Conservation (phyloP, 1,140 invertebrate species). For the Drosophila baimaii region DNA sequence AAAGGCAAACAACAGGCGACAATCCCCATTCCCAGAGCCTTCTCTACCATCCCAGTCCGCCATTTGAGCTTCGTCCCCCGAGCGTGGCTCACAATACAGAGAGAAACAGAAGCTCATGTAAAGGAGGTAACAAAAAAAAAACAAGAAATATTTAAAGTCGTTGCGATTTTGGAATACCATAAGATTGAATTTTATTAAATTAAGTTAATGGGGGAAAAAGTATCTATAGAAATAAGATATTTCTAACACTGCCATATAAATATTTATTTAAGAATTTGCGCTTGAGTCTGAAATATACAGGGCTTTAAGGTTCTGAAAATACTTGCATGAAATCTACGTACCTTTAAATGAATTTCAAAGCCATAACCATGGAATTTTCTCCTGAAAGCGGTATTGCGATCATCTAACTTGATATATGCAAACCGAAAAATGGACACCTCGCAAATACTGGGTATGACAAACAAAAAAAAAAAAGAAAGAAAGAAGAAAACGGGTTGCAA, state of each 20-base stretch:
- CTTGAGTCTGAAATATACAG: no score
- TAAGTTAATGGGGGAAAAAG: no score
- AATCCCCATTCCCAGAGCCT: slow-evolving; percentile 1
- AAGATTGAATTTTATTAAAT: not conserved
- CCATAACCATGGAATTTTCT: not conserved
- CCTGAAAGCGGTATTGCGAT: not conserved
- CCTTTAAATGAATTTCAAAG: not conserved
- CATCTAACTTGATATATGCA: slow-evolving; percentile 7
- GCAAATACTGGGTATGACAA: slow-evolving; percentile 34
- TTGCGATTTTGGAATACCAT: slow-evolving; percentile 14
- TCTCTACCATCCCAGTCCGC: slow-evolving; percentile 3
- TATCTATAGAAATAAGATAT: not conserved
- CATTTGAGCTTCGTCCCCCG: slow-evolving; percentile 7
- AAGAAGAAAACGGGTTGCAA: slow-evolving; percentile 47
- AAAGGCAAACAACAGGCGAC: slow-evolving; percentile 21
- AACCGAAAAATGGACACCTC: slow-evolving; percentile 5
- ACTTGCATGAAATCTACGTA: not conserved
- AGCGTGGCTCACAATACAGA: slow-evolving; percentile 4
- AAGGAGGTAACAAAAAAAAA: slow-evolving; percentile 9
- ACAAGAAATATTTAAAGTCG: not conserved
- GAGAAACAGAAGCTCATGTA: slow-evolving; percentile 19
- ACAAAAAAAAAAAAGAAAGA: slow-evolving; percentile 6
- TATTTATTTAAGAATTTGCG: not conserved
- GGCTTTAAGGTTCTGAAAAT: no score
- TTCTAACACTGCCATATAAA: not conserved